Conservation (phyloP, 2,113 vertebrate species). For the Prolemur simus region DNA sequence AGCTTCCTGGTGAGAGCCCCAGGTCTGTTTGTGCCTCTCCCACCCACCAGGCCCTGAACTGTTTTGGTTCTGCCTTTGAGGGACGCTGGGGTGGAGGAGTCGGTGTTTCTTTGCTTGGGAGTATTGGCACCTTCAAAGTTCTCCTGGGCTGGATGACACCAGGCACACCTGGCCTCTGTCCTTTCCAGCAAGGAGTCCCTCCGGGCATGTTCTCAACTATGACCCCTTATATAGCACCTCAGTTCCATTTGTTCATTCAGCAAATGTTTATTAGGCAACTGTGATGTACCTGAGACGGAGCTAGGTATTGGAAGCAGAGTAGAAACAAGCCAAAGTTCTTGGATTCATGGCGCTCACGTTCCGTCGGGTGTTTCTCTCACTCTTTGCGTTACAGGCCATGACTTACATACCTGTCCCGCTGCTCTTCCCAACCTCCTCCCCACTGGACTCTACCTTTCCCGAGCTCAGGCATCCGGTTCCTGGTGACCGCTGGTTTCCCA, state of each 20-base stretch:
- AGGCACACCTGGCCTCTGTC: background rate
- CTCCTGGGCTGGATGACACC: background rate
- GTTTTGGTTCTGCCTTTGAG: background rate
- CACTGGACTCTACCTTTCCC: background rate
- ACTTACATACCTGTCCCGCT: background rate
- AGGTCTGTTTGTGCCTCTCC: background rate
- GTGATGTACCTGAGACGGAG: background rate
- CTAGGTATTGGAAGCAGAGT: background rate
- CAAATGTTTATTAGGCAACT: background rate
- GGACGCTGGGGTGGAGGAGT: background rate
- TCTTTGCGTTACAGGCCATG: background rate
- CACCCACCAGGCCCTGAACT: accelerated
- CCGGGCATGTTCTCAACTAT: background rate
- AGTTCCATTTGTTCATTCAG: background rate
- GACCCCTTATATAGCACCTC: background rate
- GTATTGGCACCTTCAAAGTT: background rate
- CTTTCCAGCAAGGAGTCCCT: background rate
- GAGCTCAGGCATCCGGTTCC: background rate
- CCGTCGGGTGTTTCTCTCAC: too few species aligned
- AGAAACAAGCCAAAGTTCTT: background rate
- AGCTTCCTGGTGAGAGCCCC: background rate
- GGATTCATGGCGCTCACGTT: background rate
- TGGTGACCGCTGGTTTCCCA: background rate
- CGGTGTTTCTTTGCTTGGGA: background rate
- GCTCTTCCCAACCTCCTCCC: accelerated